Evolutionary conservation across 2,888 invertebrate genomes (phyloP).

Genomic region (Drymonia ruficornis): DNA sequence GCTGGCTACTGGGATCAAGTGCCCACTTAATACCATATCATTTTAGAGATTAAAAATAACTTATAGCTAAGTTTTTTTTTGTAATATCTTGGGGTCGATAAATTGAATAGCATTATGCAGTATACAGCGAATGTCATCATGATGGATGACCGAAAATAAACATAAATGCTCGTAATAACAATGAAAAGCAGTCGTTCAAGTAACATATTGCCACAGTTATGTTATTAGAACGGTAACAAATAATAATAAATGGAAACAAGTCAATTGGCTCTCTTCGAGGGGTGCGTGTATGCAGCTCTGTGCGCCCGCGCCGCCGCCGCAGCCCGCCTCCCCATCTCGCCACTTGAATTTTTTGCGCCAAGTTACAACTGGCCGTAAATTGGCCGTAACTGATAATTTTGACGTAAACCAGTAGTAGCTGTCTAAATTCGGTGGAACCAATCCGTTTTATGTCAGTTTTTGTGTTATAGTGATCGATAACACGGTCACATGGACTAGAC

Average conservation of each 20-base stretch:
- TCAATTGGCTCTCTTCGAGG: constrained; percentile 69
- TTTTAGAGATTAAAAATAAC: too few species aligned
- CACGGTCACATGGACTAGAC: constrained; percentile 20
- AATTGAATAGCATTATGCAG: too few species aligned
- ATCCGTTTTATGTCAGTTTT: constrained; percentile 75
- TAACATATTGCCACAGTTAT: constrained; percentile 18
- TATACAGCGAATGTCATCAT: not conserved
- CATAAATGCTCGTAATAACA: not conserved
- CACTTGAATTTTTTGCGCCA: constrained; percentile 76
- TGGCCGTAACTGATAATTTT: constrained; percentile 77
- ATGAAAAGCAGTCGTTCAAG: not conserved
- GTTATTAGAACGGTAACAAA: constrained; percentile 44
- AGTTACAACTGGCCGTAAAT: constrained; percentile 65
- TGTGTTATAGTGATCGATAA: constrained; percentile 64
- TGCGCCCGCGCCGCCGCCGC: not conserved
- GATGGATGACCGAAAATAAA: not conserved
- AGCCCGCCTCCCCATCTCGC: constrained; percentile 48
- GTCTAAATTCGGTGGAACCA: constrained; percentile 65
- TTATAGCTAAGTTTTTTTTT: too few species aligned
- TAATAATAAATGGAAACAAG: constrained; percentile 74
- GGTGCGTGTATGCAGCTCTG: constrained; percentile 48
- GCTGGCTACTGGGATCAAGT: too few species aligned
- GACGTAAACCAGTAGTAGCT: constrained; percentile 80
- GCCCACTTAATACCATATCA: too few species aligned
- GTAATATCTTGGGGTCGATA: too few species aligned